Evolutionary conservation across 2,797 vertebrate species (phyloP).

Genomic region (Cuniculus paca): DNA sequence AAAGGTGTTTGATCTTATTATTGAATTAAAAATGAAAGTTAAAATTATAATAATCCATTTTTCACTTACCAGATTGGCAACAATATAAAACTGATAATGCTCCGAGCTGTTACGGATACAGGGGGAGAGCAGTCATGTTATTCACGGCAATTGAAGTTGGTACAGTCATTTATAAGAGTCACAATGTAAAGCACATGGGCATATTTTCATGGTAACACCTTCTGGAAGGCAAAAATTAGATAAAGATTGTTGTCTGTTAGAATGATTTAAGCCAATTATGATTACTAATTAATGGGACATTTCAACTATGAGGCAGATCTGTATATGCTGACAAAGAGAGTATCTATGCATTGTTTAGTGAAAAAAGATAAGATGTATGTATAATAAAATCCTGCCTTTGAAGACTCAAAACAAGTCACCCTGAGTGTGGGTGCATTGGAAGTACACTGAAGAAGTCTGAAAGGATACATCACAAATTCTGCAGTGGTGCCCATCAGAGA

Average conservation of each 20-base stretch:
- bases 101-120: neutral
- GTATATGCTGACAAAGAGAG: neutral
- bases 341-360: neutral
- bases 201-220: constrained; percentile 40
- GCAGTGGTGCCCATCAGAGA: neutral
- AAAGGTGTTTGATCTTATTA: constrained; percentile 62
- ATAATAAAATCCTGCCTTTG: neutral
- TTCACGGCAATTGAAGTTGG: constrained; percentile 16
- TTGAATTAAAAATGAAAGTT: constrained; percentile 50
- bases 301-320: neutral
- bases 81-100: constrained; percentile 37
- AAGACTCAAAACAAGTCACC: neutral
- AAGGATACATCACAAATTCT: neutral
- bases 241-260: neutral
- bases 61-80: neutral
- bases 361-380: neutral
- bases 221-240: constrained; percentile 60
- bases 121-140: neutral
- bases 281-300: neutral
- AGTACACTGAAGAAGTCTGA: neutral
- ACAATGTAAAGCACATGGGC: neutral
- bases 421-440: neutral
- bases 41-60: constrained; percentile 45
- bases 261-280: constrained; percentile 36
- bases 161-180: neutral